A percentile compares a stretch with the other conserved stretches of the same genome.
Conservation (phyloP, 2,888 invertebrate genomes). For the Drosophila neotestacea region DNA sequence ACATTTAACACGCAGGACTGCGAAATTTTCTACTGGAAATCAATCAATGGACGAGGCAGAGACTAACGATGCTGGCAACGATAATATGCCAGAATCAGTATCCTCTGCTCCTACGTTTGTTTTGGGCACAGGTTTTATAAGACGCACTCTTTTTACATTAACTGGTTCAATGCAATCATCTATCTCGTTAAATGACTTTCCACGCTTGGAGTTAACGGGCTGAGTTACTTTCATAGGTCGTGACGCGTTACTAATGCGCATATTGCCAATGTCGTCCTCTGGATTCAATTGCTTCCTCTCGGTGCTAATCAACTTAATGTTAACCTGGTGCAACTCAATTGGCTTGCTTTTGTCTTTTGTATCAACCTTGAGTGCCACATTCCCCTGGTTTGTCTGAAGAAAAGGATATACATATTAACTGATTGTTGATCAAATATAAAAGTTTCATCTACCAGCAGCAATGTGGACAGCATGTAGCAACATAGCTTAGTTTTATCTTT, state of each 20-base stretch:
- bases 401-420: neutral
- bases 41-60: constrained; percentile 7
- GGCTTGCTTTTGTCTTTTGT: constrained; percentile 64
- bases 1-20: constrained; percentile 25
- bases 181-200: neutral
- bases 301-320: constrained; percentile 71
- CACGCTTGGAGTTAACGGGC: neutral
- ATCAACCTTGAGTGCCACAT: constrained; percentile 64
- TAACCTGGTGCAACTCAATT: constrained; percentile 62
- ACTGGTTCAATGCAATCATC: constrained; percentile 1
- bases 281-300: constrained; percentile 75
- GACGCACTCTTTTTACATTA: constrained; percentile 52
- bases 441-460: constrained; percentile 76
- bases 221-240: neutral
- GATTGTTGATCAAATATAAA: neutral
- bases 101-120: constrained; percentile 43
- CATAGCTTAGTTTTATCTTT: constrained; percentile 73
- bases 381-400: constrained; percentile 78
- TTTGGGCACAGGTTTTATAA: constrained; percentile 63
- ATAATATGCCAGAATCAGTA: constrained; percentile 66
- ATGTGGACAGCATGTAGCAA: constrained; percentile 80
- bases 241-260: constrained; percentile 17
- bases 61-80: constrained; percentile 54
- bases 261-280: constrained; percentile 83
- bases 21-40: constrained; percentile 11